A percentile compares a stretch with the other conserved stretches of the same genome.
Conservation (phyloP, 2,113 vertebrate genomes). For the Turdus rufiventris region DNA sequence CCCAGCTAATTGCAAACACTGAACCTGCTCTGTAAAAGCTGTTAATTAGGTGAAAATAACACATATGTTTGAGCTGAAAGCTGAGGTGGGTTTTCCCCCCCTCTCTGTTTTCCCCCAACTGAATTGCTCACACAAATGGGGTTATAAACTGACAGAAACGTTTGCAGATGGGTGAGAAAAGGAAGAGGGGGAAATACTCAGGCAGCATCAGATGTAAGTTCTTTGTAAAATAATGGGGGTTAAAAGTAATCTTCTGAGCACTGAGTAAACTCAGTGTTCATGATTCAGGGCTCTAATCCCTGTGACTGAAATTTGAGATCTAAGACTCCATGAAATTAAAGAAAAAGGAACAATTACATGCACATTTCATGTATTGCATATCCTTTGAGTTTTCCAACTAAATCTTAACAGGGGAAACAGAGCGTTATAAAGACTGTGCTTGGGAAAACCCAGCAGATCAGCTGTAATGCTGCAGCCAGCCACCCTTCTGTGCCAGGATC, state of each 20-base stretch:
- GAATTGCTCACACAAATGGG: neutral
- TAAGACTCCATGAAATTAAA: constrained; percentile 55
- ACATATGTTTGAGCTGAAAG: neutral
- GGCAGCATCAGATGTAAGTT: neutral
- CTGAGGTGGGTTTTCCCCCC: neutral
- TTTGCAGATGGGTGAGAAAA: neutral
- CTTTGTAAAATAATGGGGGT: neutral
- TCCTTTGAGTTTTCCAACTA: neutral
- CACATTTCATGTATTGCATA: neutral
- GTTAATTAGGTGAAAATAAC: constrained; percentile 6
- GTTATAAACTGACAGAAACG: neutral
- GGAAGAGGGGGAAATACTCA: neutral
- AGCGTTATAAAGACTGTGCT: neutral
- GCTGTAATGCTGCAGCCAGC: neutral
- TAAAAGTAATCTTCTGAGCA: constrained; percentile 15
- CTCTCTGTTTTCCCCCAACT: neutral
- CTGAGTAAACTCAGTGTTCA: constrained; percentile 5
- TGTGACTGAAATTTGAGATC: constrained; percentile 50
- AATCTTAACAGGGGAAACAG: neutral
- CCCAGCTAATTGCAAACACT: neutral
- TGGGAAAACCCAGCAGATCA: neutral
- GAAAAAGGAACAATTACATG: constrained; percentile 55
- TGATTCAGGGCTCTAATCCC: constrained; percentile 47
- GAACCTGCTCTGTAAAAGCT: neutral
- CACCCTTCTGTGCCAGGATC: neutral